phyloP scores from a whole-genome alignment of 2,888 invertebrate species.

The Plemyria rubiginata region DNA sequence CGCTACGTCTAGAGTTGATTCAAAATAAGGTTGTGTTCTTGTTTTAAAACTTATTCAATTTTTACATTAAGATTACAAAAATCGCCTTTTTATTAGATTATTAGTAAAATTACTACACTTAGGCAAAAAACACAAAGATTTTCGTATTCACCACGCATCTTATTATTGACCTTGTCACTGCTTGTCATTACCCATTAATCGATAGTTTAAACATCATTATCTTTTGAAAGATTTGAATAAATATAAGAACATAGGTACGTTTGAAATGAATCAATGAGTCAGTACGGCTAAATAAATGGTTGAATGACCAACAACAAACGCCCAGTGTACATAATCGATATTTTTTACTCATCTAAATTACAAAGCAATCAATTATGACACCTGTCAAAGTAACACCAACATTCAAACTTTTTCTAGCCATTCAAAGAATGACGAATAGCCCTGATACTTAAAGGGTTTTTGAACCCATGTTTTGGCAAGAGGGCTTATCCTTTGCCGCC shows the following conservation, averaged over 20 bases:
- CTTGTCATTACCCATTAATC: too few relatives aligned
- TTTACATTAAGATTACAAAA: too few relatives aligned
- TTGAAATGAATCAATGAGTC: not conserved
- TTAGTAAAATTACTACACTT: too few relatives aligned
- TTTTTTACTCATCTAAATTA: constrained; percentile 26
- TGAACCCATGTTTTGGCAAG: constrained; percentile 19
- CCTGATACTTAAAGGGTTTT: constrained; percentile 11
- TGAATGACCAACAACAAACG: constrained; percentile 16
- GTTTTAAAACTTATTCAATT: too few relatives aligned
- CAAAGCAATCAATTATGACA: constrained; percentile 32
- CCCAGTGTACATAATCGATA: constrained; percentile 9
- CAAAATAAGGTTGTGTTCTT: too few relatives aligned
- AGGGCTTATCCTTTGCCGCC: constrained; percentile 7
- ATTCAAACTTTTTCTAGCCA: constrained; percentile 19
- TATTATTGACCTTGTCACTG: too few relatives aligned
- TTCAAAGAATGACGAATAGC: constrained; percentile 17
- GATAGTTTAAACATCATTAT: too few relatives aligned
- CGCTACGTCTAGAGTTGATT: too few relatives aligned
- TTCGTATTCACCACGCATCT: too few relatives aligned
- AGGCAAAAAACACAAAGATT: too few relatives aligned
- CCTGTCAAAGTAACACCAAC: constrained; percentile 30
- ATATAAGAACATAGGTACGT: not conserved
- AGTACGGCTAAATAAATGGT: not conserved
- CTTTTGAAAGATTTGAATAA: not conserved
- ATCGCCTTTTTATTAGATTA: too few relatives aligned